Base-by-base conservation (phyloP, 2,888 invertebrate genomes). In the Saturnia pavonia region DNA sequence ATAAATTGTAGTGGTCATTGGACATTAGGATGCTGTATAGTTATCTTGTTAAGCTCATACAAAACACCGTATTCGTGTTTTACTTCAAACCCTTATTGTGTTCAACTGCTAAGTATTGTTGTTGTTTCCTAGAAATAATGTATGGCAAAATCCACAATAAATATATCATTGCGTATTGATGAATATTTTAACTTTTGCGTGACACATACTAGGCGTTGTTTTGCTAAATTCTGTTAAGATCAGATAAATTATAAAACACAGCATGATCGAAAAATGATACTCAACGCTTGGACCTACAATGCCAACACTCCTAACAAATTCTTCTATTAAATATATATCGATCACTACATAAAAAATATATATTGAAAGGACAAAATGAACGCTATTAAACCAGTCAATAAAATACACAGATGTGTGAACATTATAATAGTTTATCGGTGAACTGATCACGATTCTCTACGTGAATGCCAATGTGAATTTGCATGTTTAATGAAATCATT, bases 401-500 rank as follows among this genome's bases (percentile, higher is more conserved):
- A 27, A 34, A 34, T 4, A 60, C 27, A 54, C 22, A 16, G 8
- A 11, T 9, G 81, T 80, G 75, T 76, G 78, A 78, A 80, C 78
- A 81, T 82, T 80, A 78, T 76, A 81, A 72, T 78, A 75, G 76
- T 72, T 72, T 74, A 74, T 71, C 74, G 73, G 71, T 72, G 72
- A 72, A 74, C 76, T 82, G 80, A 85, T 86, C 82, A 84, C 82
- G 76, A 80, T 79, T 79, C 82, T 84, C 79, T 84, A 83, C 85
- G 81, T 80, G 82, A 74, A 71, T 71, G 72, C 72, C 72, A 73
- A 75, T 77, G 78, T 81, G 85, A 86, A 91, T 91, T 90, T 90
- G 87, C 90, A 90, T 89, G 87, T 87, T 88, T 69, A 73, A 73
- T 71, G 71, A 67, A 70, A 71, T 90, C 88, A 90, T 89, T 87